Percentiles rank a stretch among this genome's conserved stretches.
These are phyloP conservation scores for Phalera bucephala DNA, from an alignment of 2,888 invertebrate genomes.

Conservation along the genomic window DNA sequence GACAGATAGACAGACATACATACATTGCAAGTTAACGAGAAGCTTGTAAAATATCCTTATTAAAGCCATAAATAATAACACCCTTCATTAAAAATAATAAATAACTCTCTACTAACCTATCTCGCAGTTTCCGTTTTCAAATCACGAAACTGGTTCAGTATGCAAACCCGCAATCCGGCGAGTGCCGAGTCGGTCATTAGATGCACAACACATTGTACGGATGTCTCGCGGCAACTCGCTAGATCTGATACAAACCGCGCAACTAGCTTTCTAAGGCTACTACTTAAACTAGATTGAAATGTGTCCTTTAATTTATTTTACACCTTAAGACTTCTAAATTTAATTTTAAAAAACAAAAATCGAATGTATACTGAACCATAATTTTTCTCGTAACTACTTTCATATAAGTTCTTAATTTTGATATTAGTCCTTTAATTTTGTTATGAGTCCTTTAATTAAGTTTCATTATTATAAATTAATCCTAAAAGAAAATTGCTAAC, in stretches of 20 bases:
- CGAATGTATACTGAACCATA: no score
- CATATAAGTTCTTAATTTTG: no score
- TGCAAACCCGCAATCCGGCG: constrained; percentile 34
- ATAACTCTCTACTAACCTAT: constrained; percentile 16
- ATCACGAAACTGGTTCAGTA: constrained; percentile 35
- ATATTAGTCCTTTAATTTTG: no score
- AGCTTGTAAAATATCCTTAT: no score
- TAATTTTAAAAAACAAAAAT: no score
- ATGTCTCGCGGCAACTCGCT: constrained; percentile 62
- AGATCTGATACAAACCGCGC: constrained; percentile 60
- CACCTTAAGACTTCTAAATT: no score
- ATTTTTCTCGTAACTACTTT: no score
- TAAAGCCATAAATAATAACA: constrained; percentile 1
- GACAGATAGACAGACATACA: no score
- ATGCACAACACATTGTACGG: constrained; percentile 66
- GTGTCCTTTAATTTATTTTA: background rate
- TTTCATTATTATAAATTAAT: no score
- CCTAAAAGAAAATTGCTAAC: no score
- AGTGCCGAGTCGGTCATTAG: constrained; percentile 50
- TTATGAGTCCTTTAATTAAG: no score
- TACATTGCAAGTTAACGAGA: no score
- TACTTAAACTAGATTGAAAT: constrained; percentile 38
- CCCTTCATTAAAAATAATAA: constrained; percentile 3
- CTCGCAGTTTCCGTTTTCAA: constrained; percentile 34
- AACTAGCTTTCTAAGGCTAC: constrained; percentile 61